Conservation (phyloP, 2,797 vertebrate genomes). For the Champsocephalus gunnari region DNA sequence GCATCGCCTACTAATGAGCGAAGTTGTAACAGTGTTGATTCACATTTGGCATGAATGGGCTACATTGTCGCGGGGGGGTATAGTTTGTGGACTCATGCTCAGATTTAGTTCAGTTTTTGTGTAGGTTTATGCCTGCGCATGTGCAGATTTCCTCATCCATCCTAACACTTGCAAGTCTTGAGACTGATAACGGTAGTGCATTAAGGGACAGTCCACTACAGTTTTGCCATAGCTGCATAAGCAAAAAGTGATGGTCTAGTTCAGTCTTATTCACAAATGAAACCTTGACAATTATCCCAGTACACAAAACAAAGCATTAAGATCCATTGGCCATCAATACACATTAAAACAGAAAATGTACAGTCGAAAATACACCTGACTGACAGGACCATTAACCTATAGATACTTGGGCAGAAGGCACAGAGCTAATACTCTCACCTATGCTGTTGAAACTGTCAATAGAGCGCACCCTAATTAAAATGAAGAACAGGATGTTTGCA, state of each 20-base stretch:
- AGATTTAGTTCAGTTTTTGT: conserved; percentile 27
- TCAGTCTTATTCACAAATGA: not conserved
- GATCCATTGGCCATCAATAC: not conserved
- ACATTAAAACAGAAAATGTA: not conserved
- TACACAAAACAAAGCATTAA: not conserved
- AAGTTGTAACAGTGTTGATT: conserved; percentile 22
- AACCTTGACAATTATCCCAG: too few relatives aligned
- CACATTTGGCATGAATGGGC: conserved; percentile 19
- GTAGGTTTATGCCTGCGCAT: conserved; percentile 33
- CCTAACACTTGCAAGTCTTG: not conserved
- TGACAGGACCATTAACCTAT: not conserved
- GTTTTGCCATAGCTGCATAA: not conserved
- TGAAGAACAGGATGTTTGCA: conserved; percentile 50
- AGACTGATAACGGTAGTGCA: not conserved
- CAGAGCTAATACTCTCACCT: conserved; percentile 32
- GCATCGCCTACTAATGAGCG: conserved; percentile 30
- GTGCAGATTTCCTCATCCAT: conserved; percentile 35
- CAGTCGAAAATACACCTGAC: not conserved
- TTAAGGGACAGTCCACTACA: not conserved
- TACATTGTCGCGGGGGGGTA: not conserved
- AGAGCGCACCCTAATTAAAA: conserved; percentile 31
- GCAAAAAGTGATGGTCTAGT: not conserved
- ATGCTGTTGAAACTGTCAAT: conserved; percentile 32
- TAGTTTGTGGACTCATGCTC: conserved; percentile 29
- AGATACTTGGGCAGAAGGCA: conserved; percentile 14